Base-by-base conservation (phyloP, 2,888 invertebrate genomes). In the Xanthia icteritia region DNA sequence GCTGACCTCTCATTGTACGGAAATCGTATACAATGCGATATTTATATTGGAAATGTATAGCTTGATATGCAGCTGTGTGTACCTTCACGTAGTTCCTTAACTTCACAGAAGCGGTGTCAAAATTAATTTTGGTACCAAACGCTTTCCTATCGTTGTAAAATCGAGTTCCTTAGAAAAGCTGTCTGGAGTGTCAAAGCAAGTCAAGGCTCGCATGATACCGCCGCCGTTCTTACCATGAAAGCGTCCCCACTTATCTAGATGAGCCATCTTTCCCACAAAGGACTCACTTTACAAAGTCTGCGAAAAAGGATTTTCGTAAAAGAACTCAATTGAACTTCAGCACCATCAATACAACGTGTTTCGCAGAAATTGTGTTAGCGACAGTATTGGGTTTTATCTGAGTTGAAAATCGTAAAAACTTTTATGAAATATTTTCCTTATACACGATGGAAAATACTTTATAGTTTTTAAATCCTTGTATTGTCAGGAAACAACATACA, bases 221-320 rank as follows among this genome's bases (percentile, higher is more conserved):
- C 79, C 86, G 85, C 86, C 86, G 82, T 84, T 86, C 88, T 86
- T 86, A 83, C 85, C 86, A 84, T 94, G 94, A 95, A 95, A 94
- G 95, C 92, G 92, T 90, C 92, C 92, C 93, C 95, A 93, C 95
- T 95, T 96, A 96, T 96, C 96, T 96, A 94, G 95, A 96, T 95
- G 95, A 96, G 92, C 93, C 92, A 95, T 96, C 95, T 94, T 86
- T 84, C 85, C 84, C 87, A 92, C 94, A 94, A 94, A 95, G 91
- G 87, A 79, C 81, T 87, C 86, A 86, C 91, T 91, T 91, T 93
- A 89, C 90, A 89, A 89, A 89, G 90, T 88, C 89, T 88, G 88
- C 81, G 82, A 84, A 81, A 92, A 92, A 93, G 92, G 91, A 90
- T 89, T 91, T 91, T 89, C 91, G 88, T 87, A 89, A 89, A 91